phyloP scores from a whole-genome alignment of 1,140 invertebrate species.

The Fragariocoptes setiger region DNA sequence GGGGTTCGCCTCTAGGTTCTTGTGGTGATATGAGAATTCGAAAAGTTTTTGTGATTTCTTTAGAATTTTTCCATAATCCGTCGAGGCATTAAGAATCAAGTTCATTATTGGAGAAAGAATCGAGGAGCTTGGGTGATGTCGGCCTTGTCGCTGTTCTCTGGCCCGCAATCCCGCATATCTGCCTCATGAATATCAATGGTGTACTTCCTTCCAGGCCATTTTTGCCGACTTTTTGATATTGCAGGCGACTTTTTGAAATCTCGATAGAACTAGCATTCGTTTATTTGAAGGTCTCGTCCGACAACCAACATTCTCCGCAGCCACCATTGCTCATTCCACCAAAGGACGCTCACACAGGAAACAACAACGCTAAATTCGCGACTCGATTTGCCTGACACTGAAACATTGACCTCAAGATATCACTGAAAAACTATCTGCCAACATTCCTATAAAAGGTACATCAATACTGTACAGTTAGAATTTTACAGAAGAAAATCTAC shows the following conservation, averaged over 20 bases:
- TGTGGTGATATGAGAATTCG: constrained; percentile 34
- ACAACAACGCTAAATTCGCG: constrained; percentile 20
- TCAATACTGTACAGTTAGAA: too few relatives aligned
- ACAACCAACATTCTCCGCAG: constrained; percentile 29
- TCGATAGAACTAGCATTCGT: constrained; percentile 90
- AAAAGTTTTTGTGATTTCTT: constrained; percentile 43
- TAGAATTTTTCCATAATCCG: constrained; percentile 58
- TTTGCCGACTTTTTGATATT: not conserved
- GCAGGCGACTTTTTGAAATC: too few relatives aligned
- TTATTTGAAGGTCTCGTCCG: constrained; percentile 52
- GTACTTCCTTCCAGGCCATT: constrained; percentile 1
- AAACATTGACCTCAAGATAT: too few relatives aligned
- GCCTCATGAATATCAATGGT: constrained; percentile 28
- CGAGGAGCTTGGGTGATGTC: constrained; percentile 86
- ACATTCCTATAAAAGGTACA: too few relatives aligned
- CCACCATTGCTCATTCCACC: constrained; percentile 46
- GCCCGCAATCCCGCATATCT: constrained; percentile 62
- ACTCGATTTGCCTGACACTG: not conserved
- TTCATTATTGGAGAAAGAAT: constrained; percentile 96
- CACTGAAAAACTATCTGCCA: too few relatives aligned
- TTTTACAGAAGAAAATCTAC: too few relatives aligned
- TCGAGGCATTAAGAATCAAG: constrained; percentile 92
- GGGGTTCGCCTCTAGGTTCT: not conserved
- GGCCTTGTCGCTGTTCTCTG: constrained; percentile 35
- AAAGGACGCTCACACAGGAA: constrained; percentile 80